Conservation (phyloP, 2,888 invertebrate species). For the Tipula helvola region DNA sequence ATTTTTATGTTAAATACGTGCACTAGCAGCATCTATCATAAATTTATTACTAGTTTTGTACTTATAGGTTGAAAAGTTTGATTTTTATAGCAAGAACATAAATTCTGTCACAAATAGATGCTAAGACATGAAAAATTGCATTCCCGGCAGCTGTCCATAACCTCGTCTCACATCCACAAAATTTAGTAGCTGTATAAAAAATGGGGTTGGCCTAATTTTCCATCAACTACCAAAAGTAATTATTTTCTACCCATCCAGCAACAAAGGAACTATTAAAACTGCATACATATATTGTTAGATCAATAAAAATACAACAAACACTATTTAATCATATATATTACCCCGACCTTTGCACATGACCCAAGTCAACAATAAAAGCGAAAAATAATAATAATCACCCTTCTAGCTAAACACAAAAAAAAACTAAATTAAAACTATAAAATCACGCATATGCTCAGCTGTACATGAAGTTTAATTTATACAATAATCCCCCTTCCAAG, state of each 20-base stretch:
- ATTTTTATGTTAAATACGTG: not conserved
- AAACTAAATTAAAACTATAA: not conserved
- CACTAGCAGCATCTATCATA: not conserved
- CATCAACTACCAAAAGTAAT: not conserved
- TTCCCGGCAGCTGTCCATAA: too few species aligned
- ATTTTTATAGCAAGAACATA: not conserved
- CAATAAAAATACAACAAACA: not conserved
- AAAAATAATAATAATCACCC: not conserved
- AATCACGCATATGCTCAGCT: constrained; percentile 4
- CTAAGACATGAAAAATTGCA: not conserved
- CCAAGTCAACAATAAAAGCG: not conserved
- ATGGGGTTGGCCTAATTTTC: not conserved
- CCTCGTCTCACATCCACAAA: too few species aligned
- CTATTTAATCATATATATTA: not conserved
- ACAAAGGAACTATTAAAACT: not conserved
- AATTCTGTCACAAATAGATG: not conserved
- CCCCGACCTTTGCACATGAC: constrained; percentile 4
- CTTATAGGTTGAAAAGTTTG: not conserved
- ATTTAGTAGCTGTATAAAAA: not conserved
- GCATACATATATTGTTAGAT: not conserved
- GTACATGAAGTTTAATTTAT: not conserved
- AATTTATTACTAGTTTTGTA: not conserved
- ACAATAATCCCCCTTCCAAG: not conserved
- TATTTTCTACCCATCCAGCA: not conserved
- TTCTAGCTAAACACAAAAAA: not conserved